Percentiles rank a stretch among this genome's conserved stretches.
Evolutionary conservation across 1,140 invertebrate species (phyloP).

Genomic region (Ylistrum balloti): DNA sequence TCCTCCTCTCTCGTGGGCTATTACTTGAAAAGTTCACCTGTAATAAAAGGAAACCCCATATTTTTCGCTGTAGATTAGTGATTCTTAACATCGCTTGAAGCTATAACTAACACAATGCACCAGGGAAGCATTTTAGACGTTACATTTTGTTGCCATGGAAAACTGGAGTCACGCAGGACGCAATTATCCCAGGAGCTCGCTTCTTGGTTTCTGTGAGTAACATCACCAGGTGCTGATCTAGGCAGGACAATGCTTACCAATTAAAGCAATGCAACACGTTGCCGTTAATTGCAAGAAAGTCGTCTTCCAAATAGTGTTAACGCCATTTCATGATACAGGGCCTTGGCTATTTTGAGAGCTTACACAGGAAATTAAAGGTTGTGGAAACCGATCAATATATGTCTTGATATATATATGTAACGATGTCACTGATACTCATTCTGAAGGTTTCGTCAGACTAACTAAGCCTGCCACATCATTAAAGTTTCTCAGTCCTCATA

Average conservation of each 20-base stretch:
- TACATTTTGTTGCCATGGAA: conserved; percentile 10
- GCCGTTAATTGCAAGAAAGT: conserved; percentile 13
- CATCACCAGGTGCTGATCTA: not conserved
- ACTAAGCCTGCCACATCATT: not conserved
- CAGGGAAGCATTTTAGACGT: not conserved
- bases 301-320: not conserved
- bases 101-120: not conserved
- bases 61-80: not conserved
- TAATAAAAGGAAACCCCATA: not conserved
- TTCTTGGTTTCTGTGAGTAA: not conserved
- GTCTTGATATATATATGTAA: not conserved
- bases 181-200: not conserved
- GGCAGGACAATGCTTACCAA: conserved; percentile 25
- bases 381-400: not conserved
- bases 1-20: not conserved
- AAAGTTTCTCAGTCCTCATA: not conserved
- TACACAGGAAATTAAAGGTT: not conserved
- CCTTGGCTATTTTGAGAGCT: not conserved
- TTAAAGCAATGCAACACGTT: conserved; percentile 8
- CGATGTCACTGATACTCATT: conserved; percentile 15
- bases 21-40: not conserved
- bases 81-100: not conserved
- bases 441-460: not conserved
- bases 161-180: not conserved
- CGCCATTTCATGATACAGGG: conserved; percentile 18